phyloP scores from a whole-genome alignment of 1,140 invertebrate genomes.

The Drosophila equinoxialis region DNA sequence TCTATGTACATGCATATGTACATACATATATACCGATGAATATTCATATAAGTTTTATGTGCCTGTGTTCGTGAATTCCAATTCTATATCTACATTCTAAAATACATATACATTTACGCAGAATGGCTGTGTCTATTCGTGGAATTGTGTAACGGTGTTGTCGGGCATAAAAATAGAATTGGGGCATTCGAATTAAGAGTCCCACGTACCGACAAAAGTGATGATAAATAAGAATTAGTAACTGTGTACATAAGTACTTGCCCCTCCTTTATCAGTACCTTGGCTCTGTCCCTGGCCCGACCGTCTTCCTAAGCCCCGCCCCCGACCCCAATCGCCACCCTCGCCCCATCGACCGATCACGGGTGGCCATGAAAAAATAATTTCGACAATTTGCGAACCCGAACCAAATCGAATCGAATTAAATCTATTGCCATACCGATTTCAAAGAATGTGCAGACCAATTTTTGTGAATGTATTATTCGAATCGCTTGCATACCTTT shows the following conservation, averaged over 20 bases:
- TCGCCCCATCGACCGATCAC: neutral
- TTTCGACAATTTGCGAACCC: conserved; percentile 7
- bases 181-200: conserved; percentile 15
- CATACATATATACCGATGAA: conserved; percentile 1
- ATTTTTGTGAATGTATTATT: conserved; percentile 16
- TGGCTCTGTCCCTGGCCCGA: conserved; percentile 1
- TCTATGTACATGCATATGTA: neutral
- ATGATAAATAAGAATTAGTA: conserved; percentile 20
- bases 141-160: conserved; percentile 21
- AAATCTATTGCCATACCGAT: conserved; percentile 15
- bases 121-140: conserved; percentile 23
- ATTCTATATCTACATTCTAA: conserved; percentile 11
- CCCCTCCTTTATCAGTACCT: conserved; percentile 5
- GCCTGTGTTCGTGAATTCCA: conserved; percentile 18
- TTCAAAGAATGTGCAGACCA: conserved; percentile 14
- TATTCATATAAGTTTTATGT: conserved; percentile 5
- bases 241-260: neutral
- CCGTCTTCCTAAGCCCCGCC: neutral
- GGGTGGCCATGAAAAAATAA: conserved; percentile 15
- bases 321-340: neutral
- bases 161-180: conserved; percentile 23
- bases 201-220: conserved; percentile 18
- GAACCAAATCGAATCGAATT: conserved; percentile 10
- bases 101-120: neutral
- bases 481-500: conserved; percentile 13